Base-by-base conservation (phyloP, 2,113 vertebrate genomes). In the Coptodon bakossiorum region DNA sequence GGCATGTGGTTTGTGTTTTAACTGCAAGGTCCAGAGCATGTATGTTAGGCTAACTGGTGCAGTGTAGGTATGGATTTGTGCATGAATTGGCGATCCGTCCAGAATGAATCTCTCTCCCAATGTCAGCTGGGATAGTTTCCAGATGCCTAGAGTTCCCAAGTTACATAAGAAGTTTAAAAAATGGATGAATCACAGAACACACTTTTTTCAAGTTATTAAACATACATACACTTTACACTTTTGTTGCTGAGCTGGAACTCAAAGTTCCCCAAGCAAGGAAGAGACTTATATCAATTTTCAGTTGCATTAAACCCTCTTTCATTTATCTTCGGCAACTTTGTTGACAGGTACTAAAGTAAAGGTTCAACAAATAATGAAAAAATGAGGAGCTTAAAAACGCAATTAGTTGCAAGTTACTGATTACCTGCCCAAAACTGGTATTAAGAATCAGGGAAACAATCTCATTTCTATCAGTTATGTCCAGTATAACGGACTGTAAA, bases 341-440 rank as follows among this genome's bases (percentile, higher is more conserved):
- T 88, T 85, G 89, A 88, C 87, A 91, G 24, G 45, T 78, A 31
- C 11, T 63, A 19, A 76, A 81, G 92, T 68, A 91, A 57, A 85
- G 76, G 71, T 87, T 90, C 43, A 53, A 88, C 85, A 91, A 92
- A 88, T 82, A 85, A 90, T 86, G 59, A 85, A 86, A 87, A 81
- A 50, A 10, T 7, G 22, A 59, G 56, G 54, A 50, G 83, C 43
- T 80, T 82, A 38, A 76, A 89, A 85, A 80, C 5, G 43, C 57
- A 87, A 76, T 84, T 50, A 73, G 29, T 87, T 86, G 5, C 4
- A 63, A 66, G 19, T 79, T 89, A 71, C 61, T 85, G 68, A 91
- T 89, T 82, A 90, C 79, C 83, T 91, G 86, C 45, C 56, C 38
- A 45, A 88, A 73, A 90, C 82, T 45, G 81, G 27, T 34, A 71